phyloP scores from a whole-genome alignment of 2,113 vertebrate species.

The Bucco capensis region DNA sequence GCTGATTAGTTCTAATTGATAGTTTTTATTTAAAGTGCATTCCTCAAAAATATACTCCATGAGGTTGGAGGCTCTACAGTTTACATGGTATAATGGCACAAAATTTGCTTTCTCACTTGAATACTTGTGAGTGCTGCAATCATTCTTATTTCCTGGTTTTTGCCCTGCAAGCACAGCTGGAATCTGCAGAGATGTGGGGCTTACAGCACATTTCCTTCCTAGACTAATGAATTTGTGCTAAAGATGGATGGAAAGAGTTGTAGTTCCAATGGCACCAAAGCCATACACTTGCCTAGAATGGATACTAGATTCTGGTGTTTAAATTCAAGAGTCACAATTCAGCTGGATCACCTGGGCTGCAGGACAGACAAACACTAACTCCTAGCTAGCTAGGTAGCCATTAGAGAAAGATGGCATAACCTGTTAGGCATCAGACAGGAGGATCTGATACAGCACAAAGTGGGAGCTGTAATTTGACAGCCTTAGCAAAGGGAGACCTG shows the following conservation, averaged over 20 bases:
- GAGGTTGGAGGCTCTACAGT: not conserved
- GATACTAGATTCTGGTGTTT: not conserved
- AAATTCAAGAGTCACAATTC: not conserved
- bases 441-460: not conserved
- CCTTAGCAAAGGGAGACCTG: not conserved
- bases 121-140: not conserved
- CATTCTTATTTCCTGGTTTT: not conserved
- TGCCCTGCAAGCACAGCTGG: not conserved
- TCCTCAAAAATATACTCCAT: not conserved
- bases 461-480: not conserved
- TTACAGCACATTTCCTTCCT: not conserved
- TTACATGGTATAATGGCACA: not conserved
- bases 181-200: not conserved
- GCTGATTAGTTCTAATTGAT: conserved; percentile 21
- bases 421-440: not conserved
- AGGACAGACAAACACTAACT: not conserved
- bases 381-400: not conserved
- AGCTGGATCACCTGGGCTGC: not conserved
- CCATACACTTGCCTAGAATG: not conserved
- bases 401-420: not conserved
- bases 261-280: not conserved
- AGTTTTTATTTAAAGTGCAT: not conserved
- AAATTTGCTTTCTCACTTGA: conserved; percentile 1
- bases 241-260: not conserved
- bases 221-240: not conserved